A percentile compares a stretch with the other conserved stretches of the same genome.
These are phyloP conservation scores for Agrotis puta DNA, from an alignment of 2,888 invertebrate genomes.

Conservation along the genomic window DNA sequence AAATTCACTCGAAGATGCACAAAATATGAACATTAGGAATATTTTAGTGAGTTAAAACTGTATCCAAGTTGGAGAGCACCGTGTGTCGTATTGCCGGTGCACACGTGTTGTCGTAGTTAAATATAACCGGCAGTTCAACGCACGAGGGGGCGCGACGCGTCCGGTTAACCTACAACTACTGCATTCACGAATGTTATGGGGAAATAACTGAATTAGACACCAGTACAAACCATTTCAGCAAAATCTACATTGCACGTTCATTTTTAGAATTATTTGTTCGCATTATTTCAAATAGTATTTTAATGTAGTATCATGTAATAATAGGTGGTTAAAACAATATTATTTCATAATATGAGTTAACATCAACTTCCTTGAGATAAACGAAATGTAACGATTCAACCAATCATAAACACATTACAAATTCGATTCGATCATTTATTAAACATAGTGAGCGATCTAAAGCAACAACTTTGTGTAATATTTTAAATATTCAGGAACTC, in stretches of 20 bases:
- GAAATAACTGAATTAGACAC: conserved; percentile 45
- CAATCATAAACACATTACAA: conserved; percentile 70
- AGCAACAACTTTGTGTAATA: conserved; percentile 51
- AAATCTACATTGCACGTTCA: background rate
- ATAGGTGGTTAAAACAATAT: conserved; percentile 38
- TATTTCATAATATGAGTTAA: conserved; percentile 59
- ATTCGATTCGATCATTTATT: conserved; percentile 63
- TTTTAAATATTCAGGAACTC: conserved; percentile 55
- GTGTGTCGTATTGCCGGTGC: conserved; percentile 78
- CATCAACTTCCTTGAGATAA: conserved; percentile 69
- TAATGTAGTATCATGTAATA: conserved; percentile 21
- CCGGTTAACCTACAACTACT: conserved; percentile 85
- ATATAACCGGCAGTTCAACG: conserved; percentile 90
- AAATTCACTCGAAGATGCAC: conserved; percentile 8
- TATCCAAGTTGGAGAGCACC: conserved; percentile 79
- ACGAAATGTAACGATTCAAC: conserved; percentile 71
- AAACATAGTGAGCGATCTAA: conserved; percentile 48
- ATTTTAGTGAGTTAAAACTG: conserved; percentile 74
- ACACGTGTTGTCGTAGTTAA: conserved; percentile 89
- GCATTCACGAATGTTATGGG: conserved; percentile 63
- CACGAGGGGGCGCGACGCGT: conserved; percentile 82
- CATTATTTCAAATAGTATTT: background rate
- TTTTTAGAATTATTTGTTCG: background rate
- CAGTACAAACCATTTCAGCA: conserved; percentile 14
- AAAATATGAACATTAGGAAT: conserved; percentile 71